Evolutionary conservation across 2,797 vertebrate species (phyloP).

Genomic region (Clarias pachynema): DNA sequence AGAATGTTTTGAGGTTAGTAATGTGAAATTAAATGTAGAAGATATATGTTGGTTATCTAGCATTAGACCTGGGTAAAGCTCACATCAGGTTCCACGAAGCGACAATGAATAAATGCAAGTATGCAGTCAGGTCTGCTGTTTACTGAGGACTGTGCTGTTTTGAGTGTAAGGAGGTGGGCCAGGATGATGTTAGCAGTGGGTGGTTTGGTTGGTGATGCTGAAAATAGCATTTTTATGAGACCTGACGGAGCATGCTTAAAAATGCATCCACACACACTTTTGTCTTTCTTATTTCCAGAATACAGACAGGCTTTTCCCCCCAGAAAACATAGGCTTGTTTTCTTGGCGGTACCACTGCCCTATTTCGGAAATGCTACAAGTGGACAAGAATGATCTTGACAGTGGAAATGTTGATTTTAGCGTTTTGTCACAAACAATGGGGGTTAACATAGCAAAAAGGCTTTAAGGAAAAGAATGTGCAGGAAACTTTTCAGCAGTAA

Average conservation of each 20-base stretch:
- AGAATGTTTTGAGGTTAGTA: background rate
- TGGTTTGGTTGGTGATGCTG: constrained; percentile 31
- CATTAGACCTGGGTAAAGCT: background rate
- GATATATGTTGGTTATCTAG: background rate
- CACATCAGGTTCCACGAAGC: no score
- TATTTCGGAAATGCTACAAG: background rate
- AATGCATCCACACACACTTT: background rate
- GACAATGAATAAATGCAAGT: background rate
- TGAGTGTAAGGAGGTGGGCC: constrained; percentile 2
- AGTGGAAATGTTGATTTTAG: background rate
- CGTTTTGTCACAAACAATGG: background rate
- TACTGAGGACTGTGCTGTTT: constrained; percentile 8
- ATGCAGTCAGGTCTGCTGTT: background rate
- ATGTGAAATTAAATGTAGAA: background rate
- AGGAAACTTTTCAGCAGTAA: background rate
- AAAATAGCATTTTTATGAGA: constrained; percentile 54
- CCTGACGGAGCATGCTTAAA: constrained; percentile 3
- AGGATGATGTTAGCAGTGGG: constrained; percentile 25
- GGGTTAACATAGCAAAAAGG: background rate
- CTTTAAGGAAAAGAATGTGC: background rate
- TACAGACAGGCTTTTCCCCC: background rate
- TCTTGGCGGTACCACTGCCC: background rate
- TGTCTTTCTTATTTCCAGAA: background rate
- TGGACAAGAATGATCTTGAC: background rate
- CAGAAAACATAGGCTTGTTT: background rate